Evolutionary conservation across 2,888 invertebrate genomes (phyloP).

Genomic region (Resseliella maxima): DNA sequence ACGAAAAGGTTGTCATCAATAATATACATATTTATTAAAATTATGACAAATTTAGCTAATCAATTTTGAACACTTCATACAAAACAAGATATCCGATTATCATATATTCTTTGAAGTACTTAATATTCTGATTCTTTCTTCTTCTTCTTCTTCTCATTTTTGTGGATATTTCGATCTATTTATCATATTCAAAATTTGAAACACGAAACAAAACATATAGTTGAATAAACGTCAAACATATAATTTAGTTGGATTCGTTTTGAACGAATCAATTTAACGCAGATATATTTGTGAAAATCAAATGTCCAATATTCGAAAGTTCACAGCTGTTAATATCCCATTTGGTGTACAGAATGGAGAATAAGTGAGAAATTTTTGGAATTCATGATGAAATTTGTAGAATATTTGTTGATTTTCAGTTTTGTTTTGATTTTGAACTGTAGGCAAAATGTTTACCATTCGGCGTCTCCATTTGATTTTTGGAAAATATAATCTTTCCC

Average conservation of each 20-base stretch:
- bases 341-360: background rate
- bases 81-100: too few species aligned
- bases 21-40: background rate
- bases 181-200: too few species aligned
- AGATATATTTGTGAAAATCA: background rate
- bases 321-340: background rate
- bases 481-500: constrained; percentile 99
- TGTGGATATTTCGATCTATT: too few species aligned
- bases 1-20: background rate
- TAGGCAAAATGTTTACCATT: constrained; percentile 79
- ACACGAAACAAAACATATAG: background rate
- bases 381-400: background rate
- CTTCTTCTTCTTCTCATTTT: too few species aligned
- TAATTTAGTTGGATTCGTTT: background rate
- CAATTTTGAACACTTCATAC: too few species aligned
- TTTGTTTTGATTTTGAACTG: background rate
- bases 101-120: too few species aligned
- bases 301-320: background rate
- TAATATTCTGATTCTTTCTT: too few species aligned
- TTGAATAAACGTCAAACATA: background rate
- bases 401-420: background rate
- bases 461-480: constrained; percentile 98
- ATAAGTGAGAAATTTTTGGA: background rate
- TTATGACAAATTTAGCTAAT: too few species aligned
- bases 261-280: background rate